Percentiles rank a stretch among this genome's conserved stretches.
phyloP scores from a whole-genome alignment of 2,113 vertebrate species.

The Petroica traversi region DNA sequence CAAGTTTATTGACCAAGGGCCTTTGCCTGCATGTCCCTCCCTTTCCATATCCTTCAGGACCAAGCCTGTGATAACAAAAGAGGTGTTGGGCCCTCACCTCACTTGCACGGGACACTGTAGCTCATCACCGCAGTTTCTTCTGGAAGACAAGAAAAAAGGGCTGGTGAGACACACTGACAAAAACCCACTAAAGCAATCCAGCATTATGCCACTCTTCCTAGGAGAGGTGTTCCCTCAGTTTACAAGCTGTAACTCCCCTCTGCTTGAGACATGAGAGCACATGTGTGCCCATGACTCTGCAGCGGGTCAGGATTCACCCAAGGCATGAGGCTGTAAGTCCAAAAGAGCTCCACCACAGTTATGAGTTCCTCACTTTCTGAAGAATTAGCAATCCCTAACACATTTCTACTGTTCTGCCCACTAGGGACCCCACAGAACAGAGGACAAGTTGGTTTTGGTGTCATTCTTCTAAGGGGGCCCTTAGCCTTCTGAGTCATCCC shows the following conservation, averaged over 20 bases:
- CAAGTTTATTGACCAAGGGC: background rate
- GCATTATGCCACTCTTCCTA: background rate
- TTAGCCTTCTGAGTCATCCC: background rate
- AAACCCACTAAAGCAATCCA: background rate
- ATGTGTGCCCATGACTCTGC: background rate
- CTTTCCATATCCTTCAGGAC: background rate
- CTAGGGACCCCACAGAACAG: background rate
- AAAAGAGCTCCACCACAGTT: background rate
- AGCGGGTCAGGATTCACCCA: background rate
- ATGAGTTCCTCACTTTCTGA: background rate
- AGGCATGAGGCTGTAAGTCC: background rate
- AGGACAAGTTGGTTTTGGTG: background rate
- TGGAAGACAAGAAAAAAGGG: background rate
- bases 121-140: conserved; percentile 37
- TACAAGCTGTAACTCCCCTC: background rate
- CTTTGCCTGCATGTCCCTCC: background rate
- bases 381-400: background rate
- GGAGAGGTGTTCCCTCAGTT: background rate
- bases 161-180: background rate
- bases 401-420: background rate
- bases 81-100: background rate
- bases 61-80: background rate
- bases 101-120: background rate
- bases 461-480: background rate
- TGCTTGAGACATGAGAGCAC: background rate